Base-by-base conservation (phyloP, 2,888 invertebrate species). In the Caenorhabditis afra region DNA sequence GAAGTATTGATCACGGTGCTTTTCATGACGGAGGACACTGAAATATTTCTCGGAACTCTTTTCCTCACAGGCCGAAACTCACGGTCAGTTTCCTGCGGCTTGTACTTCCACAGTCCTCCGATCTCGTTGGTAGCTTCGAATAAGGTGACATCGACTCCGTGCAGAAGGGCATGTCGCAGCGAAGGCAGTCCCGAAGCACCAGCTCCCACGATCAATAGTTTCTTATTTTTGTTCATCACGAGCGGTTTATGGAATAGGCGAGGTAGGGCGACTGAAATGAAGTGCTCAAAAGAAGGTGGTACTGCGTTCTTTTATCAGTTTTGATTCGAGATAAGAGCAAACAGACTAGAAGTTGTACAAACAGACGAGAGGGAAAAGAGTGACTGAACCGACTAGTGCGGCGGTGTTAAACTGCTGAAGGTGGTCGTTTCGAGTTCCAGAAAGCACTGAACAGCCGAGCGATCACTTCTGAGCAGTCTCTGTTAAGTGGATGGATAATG, bases 1-100 rank as follows among this genome's bases (percentile, higher is more conserved):
- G 90, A 90, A 4, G 90, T 89, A 81, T 91, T 91, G 82, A 91
- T 91, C 16, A 91, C 87, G 1, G 91, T 91, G 3, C 86, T 86
- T 39, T 90, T 87, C 88, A 90, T 91, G 11, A 91, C 90, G 1
- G 89, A 90, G 14, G 86, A 85, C 53, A 84, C 86, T 86, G 70
- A 18, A 79, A 65, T 3, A 29, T 29, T 29, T 7, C 29, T n/a
- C n/a, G n/a, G n/a, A n/a, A n/a, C n/a, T n/a, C n/a, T n/a, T n/a
- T n/a, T n/a, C n/a, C n/a, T n/a, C n/a, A n/a, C n/a, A n/a, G n/a
- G n/a, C n/a, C n/a, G n/a, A n/a, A 47, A 62, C 75, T 62, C 11
- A 82, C 83, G 75, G 8, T 80, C 82, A 0, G 81, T 82, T 22
- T 84, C 82, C 3, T 79, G 73, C 1, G 85, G 83, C 29, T 85